These are phyloP conservation scores for Torymus tubicola DNA, from an alignment of 2,888 invertebrate species.

Conservation along the genomic window DNA sequence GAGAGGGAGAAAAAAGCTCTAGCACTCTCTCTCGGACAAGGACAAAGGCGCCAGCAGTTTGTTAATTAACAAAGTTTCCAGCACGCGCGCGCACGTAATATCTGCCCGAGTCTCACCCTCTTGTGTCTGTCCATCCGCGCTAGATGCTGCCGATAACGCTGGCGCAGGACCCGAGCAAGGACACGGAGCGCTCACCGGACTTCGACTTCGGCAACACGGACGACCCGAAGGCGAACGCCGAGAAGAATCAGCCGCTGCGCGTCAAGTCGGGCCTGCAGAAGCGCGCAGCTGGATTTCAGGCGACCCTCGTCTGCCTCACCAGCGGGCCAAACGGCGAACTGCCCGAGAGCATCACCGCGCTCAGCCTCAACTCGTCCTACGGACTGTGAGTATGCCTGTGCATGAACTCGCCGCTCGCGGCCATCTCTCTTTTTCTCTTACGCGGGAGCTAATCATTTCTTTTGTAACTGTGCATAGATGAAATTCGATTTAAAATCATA, in stretches of 20 bases:
- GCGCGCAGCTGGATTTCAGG: conserved; percentile 97
- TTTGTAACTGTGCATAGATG: no score
- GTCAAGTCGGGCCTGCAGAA: conserved; percentile 88
- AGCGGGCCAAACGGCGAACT: conserved; percentile 87
- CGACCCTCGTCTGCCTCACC: conserved; percentile 95
- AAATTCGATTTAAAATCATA: no score
- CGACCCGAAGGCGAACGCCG: conserved; percentile 76
- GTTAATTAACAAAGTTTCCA: conserved; percentile 40
- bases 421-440: neutral
- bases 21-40: neutral
- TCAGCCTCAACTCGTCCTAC: conserved; percentile 96
- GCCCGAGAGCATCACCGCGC: conserved; percentile 90
- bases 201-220: conserved; percentile 83
- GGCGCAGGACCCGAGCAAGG: conserved; percentile 87
- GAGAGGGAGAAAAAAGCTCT: neutral
- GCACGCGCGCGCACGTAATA: neutral
- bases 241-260: conserved; percentile 79
- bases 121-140: neutral
- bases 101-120: neutral
- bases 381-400: conserved; percentile 88
- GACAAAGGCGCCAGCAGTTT: neutral
- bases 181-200: conserved; percentile 88
- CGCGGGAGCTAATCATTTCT: no score
- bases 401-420: conserved; percentile 29
- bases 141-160: conserved; percentile 92